Conservation (phyloP, 1,140 invertebrate species). For the Pseudoatta argentina region DNA sequence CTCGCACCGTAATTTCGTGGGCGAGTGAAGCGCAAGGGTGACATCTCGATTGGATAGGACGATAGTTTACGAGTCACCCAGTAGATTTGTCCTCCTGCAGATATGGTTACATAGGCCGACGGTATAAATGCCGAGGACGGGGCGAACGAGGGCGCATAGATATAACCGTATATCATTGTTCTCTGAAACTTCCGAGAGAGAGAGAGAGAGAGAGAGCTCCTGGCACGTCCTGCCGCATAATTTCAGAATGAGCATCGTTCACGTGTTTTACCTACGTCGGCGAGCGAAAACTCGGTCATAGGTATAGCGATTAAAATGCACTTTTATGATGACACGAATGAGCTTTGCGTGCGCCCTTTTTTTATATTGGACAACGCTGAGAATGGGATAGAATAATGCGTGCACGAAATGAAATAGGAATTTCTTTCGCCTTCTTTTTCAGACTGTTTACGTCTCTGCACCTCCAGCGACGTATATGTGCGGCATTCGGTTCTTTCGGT, state of each 20-base stretch:
- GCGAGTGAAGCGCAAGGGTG: neutral
- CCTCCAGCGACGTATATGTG: neutral
- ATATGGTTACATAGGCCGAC: conserved; percentile 25
- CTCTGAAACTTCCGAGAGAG: conserved; percentile 34
- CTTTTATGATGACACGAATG: conserved; percentile 38
- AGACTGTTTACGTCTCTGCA: neutral
- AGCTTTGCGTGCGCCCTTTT: conserved; percentile 4
- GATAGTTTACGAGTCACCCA: conserved; percentile 45
- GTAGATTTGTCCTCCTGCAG: conserved; percentile 14
- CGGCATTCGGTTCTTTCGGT: neutral
- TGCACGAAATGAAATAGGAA: neutral
- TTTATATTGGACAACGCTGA: neutral
- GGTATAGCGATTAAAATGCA: conserved; percentile 34
- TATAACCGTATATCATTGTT: conserved; percentile 57
- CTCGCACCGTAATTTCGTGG: conserved; percentile 26
- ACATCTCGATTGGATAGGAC: conserved; percentile 11
- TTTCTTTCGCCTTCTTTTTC: conserved; percentile 25
- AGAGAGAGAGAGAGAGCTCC: neutral
- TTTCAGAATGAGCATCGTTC: conserved; percentile 48
- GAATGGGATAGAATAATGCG: neutral
- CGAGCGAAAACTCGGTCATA: conserved; percentile 12
- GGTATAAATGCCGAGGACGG: conserved; percentile 29
- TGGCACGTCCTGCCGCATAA: conserved; percentile 55
- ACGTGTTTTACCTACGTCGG: conserved; percentile 16
- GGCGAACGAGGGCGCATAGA: conserved; percentile 2